A percentile compares a stretch with the other conserved stretches of the same genome.
Evolutionary conservation across 2,888 invertebrate species (phyloP).

Genomic region (Nipponacmea schrenckii): DNA sequence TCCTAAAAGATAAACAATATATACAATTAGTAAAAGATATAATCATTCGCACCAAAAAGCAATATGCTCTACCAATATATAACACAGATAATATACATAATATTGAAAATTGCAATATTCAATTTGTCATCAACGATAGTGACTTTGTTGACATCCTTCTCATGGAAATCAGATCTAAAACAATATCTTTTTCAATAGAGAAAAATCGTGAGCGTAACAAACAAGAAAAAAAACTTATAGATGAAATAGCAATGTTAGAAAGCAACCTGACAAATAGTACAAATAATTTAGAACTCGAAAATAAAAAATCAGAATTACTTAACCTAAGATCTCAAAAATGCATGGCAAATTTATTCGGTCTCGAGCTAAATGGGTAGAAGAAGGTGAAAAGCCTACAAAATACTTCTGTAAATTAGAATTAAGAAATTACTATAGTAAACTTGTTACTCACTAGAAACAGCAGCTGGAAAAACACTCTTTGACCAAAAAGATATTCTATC

Average conservation of each 20-base stretch:
- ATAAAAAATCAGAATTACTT: no score
- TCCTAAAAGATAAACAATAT: slow-evolving; percentile 17
- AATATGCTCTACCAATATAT: slow-evolving; percentile 13
- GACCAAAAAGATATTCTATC: neutral
- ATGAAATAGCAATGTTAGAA: neutral
- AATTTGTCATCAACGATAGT: slow-evolving; percentile 17
- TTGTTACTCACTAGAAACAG: neutral
- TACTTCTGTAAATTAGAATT: slow-evolving; percentile 20
- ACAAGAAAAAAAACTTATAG: neutral
- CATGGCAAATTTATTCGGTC: slow-evolving; percentile 6
- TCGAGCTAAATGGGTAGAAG: slow-evolving; percentile 10
- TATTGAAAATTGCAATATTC: slow-evolving; percentile 9
- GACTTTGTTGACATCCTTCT: slow-evolving; percentile 19
- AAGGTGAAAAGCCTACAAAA: slow-evolving; percentile 26
- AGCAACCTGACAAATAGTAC: no score
- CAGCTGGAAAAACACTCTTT: neutral
- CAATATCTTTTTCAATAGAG: slow-evolving; percentile 16
- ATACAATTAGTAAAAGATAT: slow-evolving; percentile 7
- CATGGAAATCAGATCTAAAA: neutral
- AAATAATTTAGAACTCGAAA: no score
- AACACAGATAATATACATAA: slow-evolving; percentile 11
- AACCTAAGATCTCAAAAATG: slow-evolving; percentile 12
- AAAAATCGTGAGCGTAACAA: neutral
- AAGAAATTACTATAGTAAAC: slow-evolving; percentile 8
- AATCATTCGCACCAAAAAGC: slow-evolving; percentile 4